These are phyloP conservation scores for Crossaster papposus DNA, from an alignment of 53 echinoderm and acorn worm genomes.

Conservation along the genomic window DNA sequence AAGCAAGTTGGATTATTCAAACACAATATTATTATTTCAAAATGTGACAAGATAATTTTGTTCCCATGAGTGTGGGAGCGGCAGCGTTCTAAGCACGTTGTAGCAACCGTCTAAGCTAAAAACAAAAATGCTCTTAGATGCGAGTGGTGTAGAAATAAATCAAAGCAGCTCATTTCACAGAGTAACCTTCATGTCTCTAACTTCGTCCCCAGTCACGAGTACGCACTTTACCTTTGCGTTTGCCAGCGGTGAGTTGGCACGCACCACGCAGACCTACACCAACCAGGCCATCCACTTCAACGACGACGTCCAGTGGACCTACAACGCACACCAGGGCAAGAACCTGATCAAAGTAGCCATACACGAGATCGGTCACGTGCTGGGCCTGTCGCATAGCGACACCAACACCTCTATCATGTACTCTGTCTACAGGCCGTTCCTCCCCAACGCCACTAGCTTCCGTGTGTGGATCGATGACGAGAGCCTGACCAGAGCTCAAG, in stretches of 20 bases:
- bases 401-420: conserved; percentile 73
- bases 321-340: conserved; percentile 67
- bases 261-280: conserved; percentile 20
- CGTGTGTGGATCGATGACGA: conserved; percentile 15
- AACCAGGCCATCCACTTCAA: conserved; percentile 70
- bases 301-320: conserved; percentile 74
- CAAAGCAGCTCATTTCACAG: neutral
- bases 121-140: too few relatives aligned
- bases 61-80: too few relatives aligned
- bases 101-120: too few relatives aligned
- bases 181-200: neutral
- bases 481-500: neutral
- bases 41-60: too few relatives aligned
- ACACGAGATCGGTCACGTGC: conserved; percentile 91
- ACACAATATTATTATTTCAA: too few relatives aligned
- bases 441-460: neutral
- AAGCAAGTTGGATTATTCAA: too few relatives aligned
- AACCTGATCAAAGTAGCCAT: conserved; percentile 84
- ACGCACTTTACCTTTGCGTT: conserved; percentile 37
- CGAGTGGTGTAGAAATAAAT: neutral
- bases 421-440: conserved; percentile 43
- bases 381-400: conserved; percentile 75
- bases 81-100: too few relatives aligned
- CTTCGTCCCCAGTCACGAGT: conserved; percentile 22
- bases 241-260: conserved; percentile 49